Percentiles rank a stretch among this genome's conserved stretches.
Evolutionary conservation across 2,113 vertebrate genomes (phyloP).

Genomic region (Pelecanoides urinatrix): DNA sequence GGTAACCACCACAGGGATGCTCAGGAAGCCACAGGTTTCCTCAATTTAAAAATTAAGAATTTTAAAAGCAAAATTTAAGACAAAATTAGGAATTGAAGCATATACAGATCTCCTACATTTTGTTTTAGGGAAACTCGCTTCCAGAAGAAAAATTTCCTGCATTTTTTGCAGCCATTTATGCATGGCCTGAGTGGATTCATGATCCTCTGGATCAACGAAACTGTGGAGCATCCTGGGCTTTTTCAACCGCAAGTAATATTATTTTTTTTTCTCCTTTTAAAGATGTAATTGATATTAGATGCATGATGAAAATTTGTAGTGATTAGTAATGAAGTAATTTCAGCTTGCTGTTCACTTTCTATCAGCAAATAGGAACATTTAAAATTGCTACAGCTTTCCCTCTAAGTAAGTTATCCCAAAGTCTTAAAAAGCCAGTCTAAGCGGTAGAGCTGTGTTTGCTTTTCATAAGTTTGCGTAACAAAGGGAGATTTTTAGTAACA

Average conservation of each 20-base stretch:
- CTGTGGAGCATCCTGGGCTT: conserved; percentile 81
- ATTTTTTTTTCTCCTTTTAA: neutral
- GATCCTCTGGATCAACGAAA: conserved; percentile 76
- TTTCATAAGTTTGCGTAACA: neutral
- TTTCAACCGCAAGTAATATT: conserved; percentile 81
- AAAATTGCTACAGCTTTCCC: neutral
- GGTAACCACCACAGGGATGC: neutral
- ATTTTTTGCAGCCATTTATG: conserved; percentile 73
- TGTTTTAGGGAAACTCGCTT: conserved; percentile 58
- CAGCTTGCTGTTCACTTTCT: neutral
- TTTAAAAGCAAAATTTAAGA: neutral
- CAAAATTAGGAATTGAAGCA: neutral
- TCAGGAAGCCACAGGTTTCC: neutral
- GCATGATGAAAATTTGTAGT: neutral
- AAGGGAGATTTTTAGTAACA: neutral
- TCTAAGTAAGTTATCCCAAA: neutral
- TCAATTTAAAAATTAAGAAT: neutral
- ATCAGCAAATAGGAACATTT: neutral
- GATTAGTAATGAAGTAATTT: neutral
- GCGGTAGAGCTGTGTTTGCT: neutral
- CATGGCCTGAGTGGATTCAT: conserved; percentile 78
- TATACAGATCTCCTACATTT: neutral
- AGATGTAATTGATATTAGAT: neutral
- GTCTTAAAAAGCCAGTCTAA: neutral
- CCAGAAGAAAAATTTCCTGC: conserved; percentile 65